Conservation (phyloP, 2,113 vertebrate genomes). For the Reinhardtius hippoglossoides region DNA sequence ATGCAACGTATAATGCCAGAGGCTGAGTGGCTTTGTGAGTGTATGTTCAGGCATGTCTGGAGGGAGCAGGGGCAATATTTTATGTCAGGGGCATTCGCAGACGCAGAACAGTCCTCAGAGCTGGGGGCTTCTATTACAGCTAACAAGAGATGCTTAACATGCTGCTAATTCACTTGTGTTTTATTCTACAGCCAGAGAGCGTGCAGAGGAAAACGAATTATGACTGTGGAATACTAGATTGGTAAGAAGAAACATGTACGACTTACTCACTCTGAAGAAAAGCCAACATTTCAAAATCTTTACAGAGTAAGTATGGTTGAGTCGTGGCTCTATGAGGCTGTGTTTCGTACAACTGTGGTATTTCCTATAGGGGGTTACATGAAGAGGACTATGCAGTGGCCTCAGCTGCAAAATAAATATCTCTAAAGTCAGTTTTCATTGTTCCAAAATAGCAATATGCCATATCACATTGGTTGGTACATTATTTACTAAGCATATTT, state of each 20-base stretch:
- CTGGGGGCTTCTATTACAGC: constrained; percentile 12
- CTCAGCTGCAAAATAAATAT: too few species aligned
- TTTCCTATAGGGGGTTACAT: too few species aligned
- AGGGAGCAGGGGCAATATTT: constrained; percentile 52
- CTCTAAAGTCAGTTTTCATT: too few species aligned
- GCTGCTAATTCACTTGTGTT: constrained; percentile 4
- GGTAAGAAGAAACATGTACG: neutral
- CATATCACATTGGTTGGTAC: too few species aligned
- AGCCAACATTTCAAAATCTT: neutral
- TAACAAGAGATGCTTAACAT: constrained; percentile 2
- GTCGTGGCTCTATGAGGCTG: neutral
- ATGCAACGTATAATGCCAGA: constrained; percentile 43
- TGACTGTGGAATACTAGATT: neutral
- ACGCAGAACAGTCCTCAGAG: constrained; percentile 28
- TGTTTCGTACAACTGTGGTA: neutral
- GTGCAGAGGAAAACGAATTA: constrained; percentile 12
- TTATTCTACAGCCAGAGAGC: neutral
- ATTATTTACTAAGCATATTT: too few species aligned
- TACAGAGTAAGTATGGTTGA: neutral
- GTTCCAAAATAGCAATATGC: too few species aligned
- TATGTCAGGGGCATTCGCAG: constrained; percentile 53
- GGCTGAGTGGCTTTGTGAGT: constrained; percentile 46
- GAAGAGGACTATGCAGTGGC: too few species aligned
- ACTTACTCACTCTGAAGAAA: neutral
- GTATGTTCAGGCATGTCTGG: constrained; percentile 54